Base-by-base conservation (phyloP, 2,797 vertebrate genomes). In the Mycteria americana region DNA sequence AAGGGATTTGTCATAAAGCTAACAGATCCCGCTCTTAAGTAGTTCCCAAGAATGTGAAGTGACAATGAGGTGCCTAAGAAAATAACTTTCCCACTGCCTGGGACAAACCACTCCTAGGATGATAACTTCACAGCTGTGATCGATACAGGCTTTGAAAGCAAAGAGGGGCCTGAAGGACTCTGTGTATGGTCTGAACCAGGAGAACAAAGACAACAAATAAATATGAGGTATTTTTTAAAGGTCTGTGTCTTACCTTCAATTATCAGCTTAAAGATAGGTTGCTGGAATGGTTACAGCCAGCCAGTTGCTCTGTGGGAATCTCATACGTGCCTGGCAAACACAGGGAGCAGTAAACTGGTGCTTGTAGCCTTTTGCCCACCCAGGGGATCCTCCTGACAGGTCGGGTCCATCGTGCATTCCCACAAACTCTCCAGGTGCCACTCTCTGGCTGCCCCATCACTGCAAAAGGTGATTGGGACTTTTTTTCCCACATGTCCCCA, bases 21-120 rank as follows among this genome's bases (percentile, higher is more conserved):
- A 94, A 77, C 91, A 92, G 95, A 92, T 83, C 87, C 84, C 4
- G 7, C 75, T 95, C 60, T 77, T 67, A 88, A 92, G 82, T 72
- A 89, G 91, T 87, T 96, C 56, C 89, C 37, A 85, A 96, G 85
- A 93, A 96, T 91, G 97, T 94, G 95, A 97, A 89, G 95, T 96
- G 92, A 95, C 87, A 93, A 96, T 93, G 96, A 96, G 94, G 95
- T 95, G 91, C 85, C 87, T 94, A 93, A 75, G 78, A 96, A 88
- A 93, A 77, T 89, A 96, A 93, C 78, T 93, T 89, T 39, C 69
- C 81, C 50, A 35, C 39, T 92, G 81, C 91, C 60, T 91, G 86
- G 86, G 84, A 93, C 94, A 95, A 83, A 27, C 1, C 62, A 51
- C 27, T 93, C 18, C 64, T 80, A 83, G 53, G 78, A 77, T 7